Percentiles rank a stretch among this genome's conserved stretches.
Conservation (phyloP, 2,888 invertebrate genomes). For the Silvanus unidentatus region DNA sequence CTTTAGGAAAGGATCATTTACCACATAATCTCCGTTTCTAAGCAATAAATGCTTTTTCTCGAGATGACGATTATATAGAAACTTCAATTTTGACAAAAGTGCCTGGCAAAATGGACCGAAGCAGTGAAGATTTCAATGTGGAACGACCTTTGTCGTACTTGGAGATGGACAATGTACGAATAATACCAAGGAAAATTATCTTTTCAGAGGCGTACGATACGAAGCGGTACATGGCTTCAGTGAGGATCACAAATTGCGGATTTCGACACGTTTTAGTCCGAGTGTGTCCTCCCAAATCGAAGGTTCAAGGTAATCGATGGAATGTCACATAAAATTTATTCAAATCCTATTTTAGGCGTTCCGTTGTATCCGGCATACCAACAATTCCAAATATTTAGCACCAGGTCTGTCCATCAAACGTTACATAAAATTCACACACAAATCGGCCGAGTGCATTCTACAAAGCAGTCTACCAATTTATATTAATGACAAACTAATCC, state of each 20-base stretch:
- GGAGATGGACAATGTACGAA: slow-evolving; percentile 28
- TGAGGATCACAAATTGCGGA: slow-evolving; percentile 42
- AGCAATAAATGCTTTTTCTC: not conserved
- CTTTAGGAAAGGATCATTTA: slow-evolving; percentile 3
- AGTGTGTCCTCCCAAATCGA: slow-evolving; percentile 41
- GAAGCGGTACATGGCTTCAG: slow-evolving; percentile 32
- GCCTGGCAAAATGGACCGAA: not conserved
- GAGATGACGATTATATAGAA: not conserved
- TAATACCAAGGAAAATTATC: slow-evolving; percentile 40
- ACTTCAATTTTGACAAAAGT: not conserved
- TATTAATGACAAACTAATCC: slow-evolving; percentile 35
- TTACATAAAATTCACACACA: slow-evolving; percentile 36
- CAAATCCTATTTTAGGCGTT: no score
- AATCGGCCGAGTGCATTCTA: slow-evolving; percentile 30
- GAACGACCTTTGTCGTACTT: no score
- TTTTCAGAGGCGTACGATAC: slow-evolving; percentile 47
- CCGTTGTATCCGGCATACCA: no score
- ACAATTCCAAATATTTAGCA: no score
- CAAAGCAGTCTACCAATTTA: slow-evolving; percentile 38
- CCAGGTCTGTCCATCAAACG: slow-evolving; percentile 42
- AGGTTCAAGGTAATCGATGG: slow-evolving; percentile 27
- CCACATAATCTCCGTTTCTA: not conserved
- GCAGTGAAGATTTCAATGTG: not conserved
- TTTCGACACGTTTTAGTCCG: slow-evolving; percentile 34
- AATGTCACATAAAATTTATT: no score